Percentiles rank a stretch among this genome's conserved stretches.
These are phyloP conservation scores for Brachionus sp. DNA, from an alignment of 1,140 invertebrate genomes.

Conservation along the genomic window DNA sequence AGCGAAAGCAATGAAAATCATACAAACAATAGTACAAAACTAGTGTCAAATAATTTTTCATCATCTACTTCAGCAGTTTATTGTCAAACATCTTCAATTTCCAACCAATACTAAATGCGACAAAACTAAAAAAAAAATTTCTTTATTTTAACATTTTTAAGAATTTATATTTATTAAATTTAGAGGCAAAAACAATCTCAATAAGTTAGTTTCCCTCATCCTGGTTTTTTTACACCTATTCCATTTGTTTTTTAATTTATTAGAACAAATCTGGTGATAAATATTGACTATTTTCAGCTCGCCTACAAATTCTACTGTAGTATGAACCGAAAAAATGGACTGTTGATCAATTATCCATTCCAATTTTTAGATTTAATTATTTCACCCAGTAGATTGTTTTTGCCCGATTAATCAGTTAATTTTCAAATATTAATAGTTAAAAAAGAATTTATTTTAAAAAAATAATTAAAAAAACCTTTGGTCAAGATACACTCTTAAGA, in stretches of 20 bases:
- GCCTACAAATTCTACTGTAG: neutral
- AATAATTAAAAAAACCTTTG: neutral
- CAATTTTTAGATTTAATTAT: neutral
- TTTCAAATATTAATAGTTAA: neutral
- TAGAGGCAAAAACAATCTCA: neutral
- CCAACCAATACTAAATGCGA: neutral
- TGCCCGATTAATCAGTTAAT: neutral
- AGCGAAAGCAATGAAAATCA: neutral
- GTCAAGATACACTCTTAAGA: neutral
- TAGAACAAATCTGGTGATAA: neutral
- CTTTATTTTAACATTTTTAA: neutral
- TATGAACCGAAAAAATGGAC: neutral
- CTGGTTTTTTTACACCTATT: neutral
- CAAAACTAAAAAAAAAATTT: neutral
- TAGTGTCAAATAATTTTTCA: neutral
- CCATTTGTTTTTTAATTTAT: neutral
- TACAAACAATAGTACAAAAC: neutral
- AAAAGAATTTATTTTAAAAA: neutral
- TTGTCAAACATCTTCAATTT: neutral
- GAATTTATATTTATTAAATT: neutral
- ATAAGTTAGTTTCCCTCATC: neutral
- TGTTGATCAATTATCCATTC: constrained; percentile 8
- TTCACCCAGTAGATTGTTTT: neutral
- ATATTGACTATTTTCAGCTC: neutral
- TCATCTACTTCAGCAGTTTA: neutral